A percentile compares a stretch with the other conserved stretches of the same genome.
Conservation (phyloP, 2,797 vertebrate genomes). For the Psittacula echo region DNA sequence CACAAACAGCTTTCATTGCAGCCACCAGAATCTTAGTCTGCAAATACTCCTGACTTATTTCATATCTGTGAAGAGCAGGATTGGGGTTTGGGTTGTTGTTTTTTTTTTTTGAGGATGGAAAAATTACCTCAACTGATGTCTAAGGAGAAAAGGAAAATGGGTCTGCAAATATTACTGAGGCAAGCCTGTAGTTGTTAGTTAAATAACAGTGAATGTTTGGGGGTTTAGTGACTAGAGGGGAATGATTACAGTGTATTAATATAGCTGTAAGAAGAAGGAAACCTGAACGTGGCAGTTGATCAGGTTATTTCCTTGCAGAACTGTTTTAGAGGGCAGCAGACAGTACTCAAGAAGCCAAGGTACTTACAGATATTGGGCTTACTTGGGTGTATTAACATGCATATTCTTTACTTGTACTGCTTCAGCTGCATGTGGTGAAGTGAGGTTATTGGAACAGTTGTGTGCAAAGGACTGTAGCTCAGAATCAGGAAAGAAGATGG, state of each 20-base stretch:
- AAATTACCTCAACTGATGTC: background rate
- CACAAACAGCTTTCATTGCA: background rate
- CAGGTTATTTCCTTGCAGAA: background rate
- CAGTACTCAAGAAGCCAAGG: background rate
- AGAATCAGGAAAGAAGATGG: background rate
- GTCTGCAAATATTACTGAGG: background rate
- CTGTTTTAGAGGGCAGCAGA: background rate
- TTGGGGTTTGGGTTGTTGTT: background rate
- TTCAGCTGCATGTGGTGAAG: background rate
- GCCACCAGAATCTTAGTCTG: background rate
- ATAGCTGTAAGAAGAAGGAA: background rate
- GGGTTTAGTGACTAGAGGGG: background rate
- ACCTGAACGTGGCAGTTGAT: background rate
- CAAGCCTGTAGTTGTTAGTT: background rate
- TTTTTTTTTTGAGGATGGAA: background rate
- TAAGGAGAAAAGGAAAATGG: background rate
- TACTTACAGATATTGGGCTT: background rate
- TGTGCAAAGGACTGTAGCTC: background rate
- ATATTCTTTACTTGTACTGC: background rate
- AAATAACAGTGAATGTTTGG: background rate
- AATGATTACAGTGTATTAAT: background rate
- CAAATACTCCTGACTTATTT: background rate
- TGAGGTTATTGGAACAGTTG: slow-evolving; percentile 11
- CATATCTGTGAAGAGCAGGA: background rate
- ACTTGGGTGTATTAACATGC: background rate